Conservation (phyloP, 2,888 invertebrate genomes). For the Hypena proboscidalis region DNA sequence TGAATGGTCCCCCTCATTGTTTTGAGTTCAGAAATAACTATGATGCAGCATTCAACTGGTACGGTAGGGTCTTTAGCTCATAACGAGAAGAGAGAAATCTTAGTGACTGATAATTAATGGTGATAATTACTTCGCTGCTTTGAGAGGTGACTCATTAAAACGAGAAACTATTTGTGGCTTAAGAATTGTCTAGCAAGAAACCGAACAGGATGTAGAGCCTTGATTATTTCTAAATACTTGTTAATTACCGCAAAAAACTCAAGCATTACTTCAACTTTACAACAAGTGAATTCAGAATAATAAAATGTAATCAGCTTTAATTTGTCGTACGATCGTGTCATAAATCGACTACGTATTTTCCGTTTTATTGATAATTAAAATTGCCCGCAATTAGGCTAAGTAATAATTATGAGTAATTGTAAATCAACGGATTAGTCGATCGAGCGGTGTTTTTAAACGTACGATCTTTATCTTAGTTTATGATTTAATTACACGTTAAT, state of each 20-base stretch:
- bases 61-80: constrained; percentile 15
- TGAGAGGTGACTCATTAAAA: constrained; percentile 32
- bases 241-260: constrained; percentile 1
- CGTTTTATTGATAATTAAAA: constrained; percentile 78
- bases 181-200: constrained; percentile 33
- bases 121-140: constrained; percentile 41
- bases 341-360: constrained; percentile 63
- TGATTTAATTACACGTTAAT: constrained; percentile 78
- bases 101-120: constrained; percentile 41
- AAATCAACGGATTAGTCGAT: constrained; percentile 75
- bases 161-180: constrained; percentile 26
- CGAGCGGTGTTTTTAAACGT: constrained; percentile 67
- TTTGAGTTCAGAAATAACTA: constrained; percentile 64
- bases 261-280: neutral
- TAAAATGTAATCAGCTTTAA: constrained; percentile 60
- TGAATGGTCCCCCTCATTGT: constrained; percentile 63
- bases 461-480: constrained; percentile 76
- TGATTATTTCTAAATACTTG: constrained; percentile 12
- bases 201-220: constrained; percentile 32
- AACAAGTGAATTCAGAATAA: constrained; percentile 45
- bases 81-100: constrained; percentile 9
- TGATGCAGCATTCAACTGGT: constrained; percentile 59
- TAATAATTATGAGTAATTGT: constrained; percentile 79
- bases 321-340: constrained; percentile 54
- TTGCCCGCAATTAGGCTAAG: constrained; percentile 75